Percentiles rank a stretch among this genome's conserved stretches.
phyloP scores from a whole-genome alignment of 2,888 invertebrate species.

The Drosophila kambysellisi region DNA sequence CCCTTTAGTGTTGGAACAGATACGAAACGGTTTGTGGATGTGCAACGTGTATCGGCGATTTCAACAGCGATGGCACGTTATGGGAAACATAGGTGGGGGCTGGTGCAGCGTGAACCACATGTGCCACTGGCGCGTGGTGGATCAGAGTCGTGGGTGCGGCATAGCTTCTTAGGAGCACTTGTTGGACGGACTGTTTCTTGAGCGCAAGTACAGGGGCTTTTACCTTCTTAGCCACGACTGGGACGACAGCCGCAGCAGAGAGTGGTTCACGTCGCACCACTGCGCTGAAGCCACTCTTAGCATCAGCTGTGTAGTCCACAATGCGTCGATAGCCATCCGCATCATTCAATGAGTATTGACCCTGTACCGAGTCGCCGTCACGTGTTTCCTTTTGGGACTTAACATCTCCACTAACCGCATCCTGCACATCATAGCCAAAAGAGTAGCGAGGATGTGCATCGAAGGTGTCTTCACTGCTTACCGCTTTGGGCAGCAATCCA shows the following conservation, averaged over 20 bases:
- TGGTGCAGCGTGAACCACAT: conserved; percentile 64
- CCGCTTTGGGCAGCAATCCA: conserved; percentile 60
- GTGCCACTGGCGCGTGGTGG: conserved; percentile 74
- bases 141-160: conserved; percentile 71
- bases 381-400: conserved; percentile 86
- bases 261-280: conserved; percentile 86
- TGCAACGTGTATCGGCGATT: conserved; percentile 60
- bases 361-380: conserved; percentile 86
- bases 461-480: conserved; percentile 67
- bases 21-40: conserved; percentile 76
- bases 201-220: conserved; percentile 15
- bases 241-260: conserved; percentile 48
- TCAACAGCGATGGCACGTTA: conserved; percentile 67
- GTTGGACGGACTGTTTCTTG: conserved; percentile 49
- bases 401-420: conserved; percentile 86
- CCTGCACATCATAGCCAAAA: conserved; percentile 86
- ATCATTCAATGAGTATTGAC: conserved; percentile 86
- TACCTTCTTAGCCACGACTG: conserved; percentile 27
- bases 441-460: conserved; percentile 85
- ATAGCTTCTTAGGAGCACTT: conserved; percentile 59
- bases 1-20: conserved; percentile 63
- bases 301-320: conserved; percentile 86
- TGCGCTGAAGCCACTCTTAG: conserved; percentile 86
- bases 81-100: conserved; percentile 62
- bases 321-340: conserved; percentile 86